Base-by-base conservation (phyloP, 2,797 vertebrate species). In the Lateolabrax maculatus region DNA sequence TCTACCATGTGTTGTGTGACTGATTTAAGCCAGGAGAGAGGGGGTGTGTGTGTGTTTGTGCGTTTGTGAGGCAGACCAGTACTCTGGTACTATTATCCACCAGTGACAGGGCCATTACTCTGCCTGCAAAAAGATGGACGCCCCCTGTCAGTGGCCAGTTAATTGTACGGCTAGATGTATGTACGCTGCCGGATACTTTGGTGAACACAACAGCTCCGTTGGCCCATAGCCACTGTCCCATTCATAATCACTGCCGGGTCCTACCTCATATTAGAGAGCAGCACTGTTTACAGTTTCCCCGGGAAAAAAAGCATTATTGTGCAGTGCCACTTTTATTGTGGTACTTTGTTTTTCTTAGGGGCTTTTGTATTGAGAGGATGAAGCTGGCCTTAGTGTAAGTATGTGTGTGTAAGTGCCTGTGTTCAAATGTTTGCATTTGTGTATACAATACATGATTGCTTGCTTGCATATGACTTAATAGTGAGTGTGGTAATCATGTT, bases 91-190 rank as follows among this genome's bases (percentile, higher is more conserved):
- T 95, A 97, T 98, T 98, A 97, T 97, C 96, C 96, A 93, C 89
- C 94, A 94, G 91, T 97, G 97, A 97, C 97, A 97, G 96, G 95
- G 95, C 95, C 97, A 98, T 98, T 97, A 97, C 96, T 98, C 97
- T 96, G 94, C 95, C 94, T 73, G 61, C 94, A 94, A 95, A 96
- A 97, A 98, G 97, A 98, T 97, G 96, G 96, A 98, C 96, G 95
- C 96, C 95, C 96, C 95, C 96, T 97, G 97, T 97, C 97, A 98
- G 89, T 76, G 90, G 89, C 95, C 96, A 94, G 96, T 97, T 98
- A 98, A 98, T 98, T 98, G 97, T 98, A 95, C 94, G 90, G 95
- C 96, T 96, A 95, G 96, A 97, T 97, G 95, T 96, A 97, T 97
- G 96, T 96, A 96, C 94, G 92, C 96, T 94, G 94, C 94, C 87